phyloP scores from a whole-genome alignment of 2,113 vertebrate genomes.

The Nothobranchius furzeri region DNA sequence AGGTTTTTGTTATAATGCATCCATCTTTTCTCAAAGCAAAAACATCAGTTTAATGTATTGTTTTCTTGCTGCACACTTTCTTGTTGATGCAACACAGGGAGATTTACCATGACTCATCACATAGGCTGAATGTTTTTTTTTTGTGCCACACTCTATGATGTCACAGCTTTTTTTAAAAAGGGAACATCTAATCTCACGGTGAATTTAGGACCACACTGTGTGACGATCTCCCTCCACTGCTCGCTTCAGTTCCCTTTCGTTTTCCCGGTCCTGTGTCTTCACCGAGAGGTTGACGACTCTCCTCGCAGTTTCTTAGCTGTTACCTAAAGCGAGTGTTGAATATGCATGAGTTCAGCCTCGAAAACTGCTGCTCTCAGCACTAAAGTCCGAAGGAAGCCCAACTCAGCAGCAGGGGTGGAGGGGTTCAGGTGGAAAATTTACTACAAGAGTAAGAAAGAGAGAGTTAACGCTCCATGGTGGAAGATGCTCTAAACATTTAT shows the following conservation, averaged over 20 bases:
- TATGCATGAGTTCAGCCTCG: slow-evolving; percentile 77
- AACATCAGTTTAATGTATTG: too few relatives aligned
- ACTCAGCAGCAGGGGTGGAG: slow-evolving; percentile 66
- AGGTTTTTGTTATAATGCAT: too few relatives aligned
- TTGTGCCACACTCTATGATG: too few relatives aligned
- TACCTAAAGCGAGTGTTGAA: slow-evolving; percentile 77
- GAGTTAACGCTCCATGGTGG: slow-evolving; percentile 37
- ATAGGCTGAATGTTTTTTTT: too few relatives aligned
- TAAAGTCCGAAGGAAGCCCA: slow-evolving; percentile 77
- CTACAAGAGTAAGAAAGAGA: slow-evolving; percentile 41
- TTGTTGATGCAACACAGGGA: too few relatives aligned
- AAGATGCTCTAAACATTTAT: slow-evolving; percentile 34
- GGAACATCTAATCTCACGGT: too few relatives aligned
- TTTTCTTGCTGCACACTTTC: too few relatives aligned
- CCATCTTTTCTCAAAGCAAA: too few relatives aligned
- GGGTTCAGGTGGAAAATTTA: slow-evolving; percentile 62
- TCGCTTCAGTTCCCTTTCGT: slow-evolving; percentile 21
- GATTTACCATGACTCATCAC: too few relatives aligned
- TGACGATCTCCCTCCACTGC: slow-evolving; percentile 24
- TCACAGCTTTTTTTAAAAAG: too few relatives aligned
- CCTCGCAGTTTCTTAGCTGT: slow-evolving; percentile 64
- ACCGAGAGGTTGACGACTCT: slow-evolving; percentile 64
- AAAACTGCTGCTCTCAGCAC: slow-evolving; percentile 77
- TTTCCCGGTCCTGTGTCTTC: slow-evolving; percentile 48
- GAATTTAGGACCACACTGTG: too few relatives aligned